phyloP scores from a whole-genome alignment of 2,888 invertebrate species.

The Torymus texanus region DNA sequence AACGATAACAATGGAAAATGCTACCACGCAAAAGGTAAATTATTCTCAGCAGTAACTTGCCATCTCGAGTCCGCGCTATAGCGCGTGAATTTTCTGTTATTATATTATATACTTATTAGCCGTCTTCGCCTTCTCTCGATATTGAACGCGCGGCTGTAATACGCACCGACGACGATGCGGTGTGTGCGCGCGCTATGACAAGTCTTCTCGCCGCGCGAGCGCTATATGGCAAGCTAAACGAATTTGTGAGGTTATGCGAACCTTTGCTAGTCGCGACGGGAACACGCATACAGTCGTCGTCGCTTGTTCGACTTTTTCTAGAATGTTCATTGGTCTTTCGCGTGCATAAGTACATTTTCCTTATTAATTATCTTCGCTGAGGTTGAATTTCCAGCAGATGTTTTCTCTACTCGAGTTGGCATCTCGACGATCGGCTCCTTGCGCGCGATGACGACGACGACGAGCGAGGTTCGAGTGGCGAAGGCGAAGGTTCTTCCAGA shows the following conservation, averaged over 20 bases:
- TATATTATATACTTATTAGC: too few species aligned
- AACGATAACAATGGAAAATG: constrained; percentile 45
- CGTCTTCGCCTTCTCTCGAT: constrained; percentile 17
- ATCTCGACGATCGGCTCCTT: too few species aligned
- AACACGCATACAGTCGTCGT: neutral
- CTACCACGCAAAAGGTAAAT: constrained; percentile 49
- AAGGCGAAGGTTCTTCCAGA: neutral
- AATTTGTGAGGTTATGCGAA: too few species aligned
- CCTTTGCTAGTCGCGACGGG: too few species aligned
- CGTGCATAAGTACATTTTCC: too few species aligned
- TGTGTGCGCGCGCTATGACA: neutral
- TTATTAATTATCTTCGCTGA: too few species aligned
- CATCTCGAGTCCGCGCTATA: neutral
- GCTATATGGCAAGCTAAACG: too few species aligned
- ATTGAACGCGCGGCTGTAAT: constrained; percentile 23
- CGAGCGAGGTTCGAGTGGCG: neutral
- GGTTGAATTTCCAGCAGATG: too few species aligned
- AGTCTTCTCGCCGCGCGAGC: too few species aligned
- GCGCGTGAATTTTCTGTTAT: constrained; percentile 3
- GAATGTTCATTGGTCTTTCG: constrained; percentile 25
- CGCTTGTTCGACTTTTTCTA: constrained; percentile 13
- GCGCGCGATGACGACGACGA: too few species aligned
- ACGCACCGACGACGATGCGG: neutral
- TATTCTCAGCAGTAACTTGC: neutral
- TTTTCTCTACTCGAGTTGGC: neutral